These are phyloP conservation scores for Enchytraeus crypticus DNA, from an alignment of 2,888 invertebrate species.

Conservation along the genomic window DNA sequence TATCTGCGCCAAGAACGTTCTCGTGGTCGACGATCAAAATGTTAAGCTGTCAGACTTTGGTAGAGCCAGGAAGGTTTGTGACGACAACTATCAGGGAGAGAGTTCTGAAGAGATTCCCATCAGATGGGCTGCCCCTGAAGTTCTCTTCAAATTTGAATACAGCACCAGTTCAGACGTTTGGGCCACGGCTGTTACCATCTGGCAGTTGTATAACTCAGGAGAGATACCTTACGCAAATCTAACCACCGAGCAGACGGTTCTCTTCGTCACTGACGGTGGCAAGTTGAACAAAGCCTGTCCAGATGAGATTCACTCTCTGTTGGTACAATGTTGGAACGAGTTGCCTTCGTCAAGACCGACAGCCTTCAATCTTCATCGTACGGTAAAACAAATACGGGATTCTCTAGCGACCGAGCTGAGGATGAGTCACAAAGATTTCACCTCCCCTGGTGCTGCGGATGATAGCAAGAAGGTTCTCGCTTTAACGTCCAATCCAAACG, in stretches of 20 bases:
- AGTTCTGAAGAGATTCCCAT: conserved; percentile 22
- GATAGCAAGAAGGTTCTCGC: too few species aligned
- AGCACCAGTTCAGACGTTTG: conserved; percentile 28
- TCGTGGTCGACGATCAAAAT: conserved; percentile 21
- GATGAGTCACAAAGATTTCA: too few species aligned
- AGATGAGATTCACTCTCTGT: conserved; percentile 20
- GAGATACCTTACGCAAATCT: conserved; percentile 22
- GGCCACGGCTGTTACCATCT: conserved; percentile 25
- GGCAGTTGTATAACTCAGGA: conserved; percentile 28
- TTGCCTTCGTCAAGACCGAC: conserved; percentile 18
- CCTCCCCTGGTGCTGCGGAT: too few species aligned
- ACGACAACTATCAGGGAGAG: conserved; percentile 25
- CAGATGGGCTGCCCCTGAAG: conserved; percentile 30
- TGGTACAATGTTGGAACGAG: conserved; percentile 24
- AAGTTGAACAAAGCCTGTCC: conserved; percentile 27
- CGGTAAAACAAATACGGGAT: too few species aligned
- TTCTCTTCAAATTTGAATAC: conserved; percentile 24
- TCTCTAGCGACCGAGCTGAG: too few species aligned
- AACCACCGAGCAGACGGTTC: conserved; percentile 22
- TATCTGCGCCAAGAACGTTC: conserved; percentile 25
- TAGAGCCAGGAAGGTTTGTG: conserved; percentile 22
- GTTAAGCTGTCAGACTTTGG: conserved; percentile 28
- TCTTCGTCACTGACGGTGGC: conserved; percentile 25
- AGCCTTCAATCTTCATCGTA: neutral
- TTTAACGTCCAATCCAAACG: too few species aligned